These are phyloP conservation scores for Lethenteron camtschaticum DNA, from an alignment of 2,113 vertebrate genomes.

Conservation along the genomic window DNA sequence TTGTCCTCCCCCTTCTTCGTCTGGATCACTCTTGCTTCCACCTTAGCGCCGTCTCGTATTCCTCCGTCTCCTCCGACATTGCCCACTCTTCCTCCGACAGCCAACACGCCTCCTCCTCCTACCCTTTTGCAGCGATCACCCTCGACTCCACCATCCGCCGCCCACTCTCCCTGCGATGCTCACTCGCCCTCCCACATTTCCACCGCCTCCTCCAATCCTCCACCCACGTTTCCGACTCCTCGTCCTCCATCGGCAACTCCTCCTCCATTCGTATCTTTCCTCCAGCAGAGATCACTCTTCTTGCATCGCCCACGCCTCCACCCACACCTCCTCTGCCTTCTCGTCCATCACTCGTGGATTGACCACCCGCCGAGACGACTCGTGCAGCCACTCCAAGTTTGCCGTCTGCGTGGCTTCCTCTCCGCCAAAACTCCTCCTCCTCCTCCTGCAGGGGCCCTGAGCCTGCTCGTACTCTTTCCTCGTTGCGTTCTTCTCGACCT, in stretches of 20 bases:
- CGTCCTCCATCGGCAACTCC: neutral
- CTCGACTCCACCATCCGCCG: too few relatives aligned
- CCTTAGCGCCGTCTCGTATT: neutral
- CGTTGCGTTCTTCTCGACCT: neutral
- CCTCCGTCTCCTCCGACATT: neutral
- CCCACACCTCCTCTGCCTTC: neutral
- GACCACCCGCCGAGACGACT: neutral
- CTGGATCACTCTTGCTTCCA: neutral
- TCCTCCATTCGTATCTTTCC: neutral
- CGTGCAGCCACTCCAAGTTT: neutral
- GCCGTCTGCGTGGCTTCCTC: neutral
- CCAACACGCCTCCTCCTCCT: too few relatives aligned
- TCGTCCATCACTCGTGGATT: neutral
- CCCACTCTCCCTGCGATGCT: too few relatives aligned
- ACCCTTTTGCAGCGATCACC: too few relatives aligned
- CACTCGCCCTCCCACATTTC: neutral
- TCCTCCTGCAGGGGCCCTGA: neutral
- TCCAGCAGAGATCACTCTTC: neutral
- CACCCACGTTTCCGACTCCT: neutral
- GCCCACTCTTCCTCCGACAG: too few relatives aligned
- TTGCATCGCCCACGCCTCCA: neutral
- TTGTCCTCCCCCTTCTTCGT: neutral
- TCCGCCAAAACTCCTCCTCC: neutral
- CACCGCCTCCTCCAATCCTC: neutral
- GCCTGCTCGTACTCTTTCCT: neutral